phyloP scores from a whole-genome alignment of 2,888 invertebrate species.

The Drosophila suboccidentalis region DNA sequence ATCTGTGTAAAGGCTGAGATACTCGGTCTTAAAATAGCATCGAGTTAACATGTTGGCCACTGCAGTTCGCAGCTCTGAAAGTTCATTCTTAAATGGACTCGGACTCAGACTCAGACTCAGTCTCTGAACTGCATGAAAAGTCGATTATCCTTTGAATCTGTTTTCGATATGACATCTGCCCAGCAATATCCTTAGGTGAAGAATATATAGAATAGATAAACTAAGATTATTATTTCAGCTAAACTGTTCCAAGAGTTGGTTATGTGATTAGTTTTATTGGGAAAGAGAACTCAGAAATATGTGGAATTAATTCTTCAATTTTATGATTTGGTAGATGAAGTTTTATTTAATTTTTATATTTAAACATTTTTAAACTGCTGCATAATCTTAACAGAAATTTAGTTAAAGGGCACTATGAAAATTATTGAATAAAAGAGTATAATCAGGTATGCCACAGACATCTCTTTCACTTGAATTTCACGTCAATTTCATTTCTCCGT shows the following conservation, averaged over 20 bases:
- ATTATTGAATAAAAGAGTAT: no score
- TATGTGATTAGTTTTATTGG: not conserved
- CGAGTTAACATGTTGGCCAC: not conserved
- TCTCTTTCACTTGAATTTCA: no score
- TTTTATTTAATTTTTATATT: not conserved
- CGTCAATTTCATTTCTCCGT: no score
- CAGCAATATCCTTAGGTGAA: not conserved
- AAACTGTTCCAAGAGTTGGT: not conserved
- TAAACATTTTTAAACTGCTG: no score
- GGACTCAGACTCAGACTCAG: not conserved
- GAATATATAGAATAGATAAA: not conserved
- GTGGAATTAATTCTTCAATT: not conserved
- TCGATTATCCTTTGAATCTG: not conserved
- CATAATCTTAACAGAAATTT: no score
- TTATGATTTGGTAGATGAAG: not conserved
- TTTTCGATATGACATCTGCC: not conserved
- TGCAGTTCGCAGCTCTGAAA: not conserved
- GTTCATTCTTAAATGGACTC: not conserved
- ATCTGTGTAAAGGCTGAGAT: slow-evolving; percentile 3
- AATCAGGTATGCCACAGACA: no score
- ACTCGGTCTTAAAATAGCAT: slow-evolving; percentile 1
- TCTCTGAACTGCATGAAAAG: not conserved
- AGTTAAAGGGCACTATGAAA: no score
- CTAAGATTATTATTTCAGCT: not conserved
- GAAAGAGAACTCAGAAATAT: no score